Evolutionary conservation across 2,888 invertebrate genomes (phyloP).

Genomic region (Drosophila incognita): DNA sequence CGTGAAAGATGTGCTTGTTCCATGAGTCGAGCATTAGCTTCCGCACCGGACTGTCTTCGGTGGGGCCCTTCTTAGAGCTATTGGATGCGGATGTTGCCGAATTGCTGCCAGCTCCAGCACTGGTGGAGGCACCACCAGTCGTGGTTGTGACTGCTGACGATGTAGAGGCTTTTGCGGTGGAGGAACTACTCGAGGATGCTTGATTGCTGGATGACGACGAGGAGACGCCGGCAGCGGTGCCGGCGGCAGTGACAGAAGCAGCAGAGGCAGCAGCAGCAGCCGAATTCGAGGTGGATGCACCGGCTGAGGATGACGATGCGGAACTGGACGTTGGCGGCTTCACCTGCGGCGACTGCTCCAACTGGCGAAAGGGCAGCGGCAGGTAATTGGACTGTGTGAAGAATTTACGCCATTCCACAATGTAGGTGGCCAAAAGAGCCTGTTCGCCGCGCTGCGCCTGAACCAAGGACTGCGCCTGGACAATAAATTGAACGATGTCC

Average conservation of each 20-base stretch:
- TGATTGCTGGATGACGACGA: conserved; percentile 54
- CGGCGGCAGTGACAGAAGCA: not conserved
- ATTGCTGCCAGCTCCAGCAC: conserved; percentile 54
- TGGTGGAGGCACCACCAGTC: conserved; percentile 21
- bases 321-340: conserved; percentile 85
- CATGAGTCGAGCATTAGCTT: conserved; percentile 99
- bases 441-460: conserved; percentile 97
- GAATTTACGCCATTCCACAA: conserved; percentile 99
- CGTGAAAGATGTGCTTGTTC: conserved; percentile 98
- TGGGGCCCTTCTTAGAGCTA: conserved; percentile 86
- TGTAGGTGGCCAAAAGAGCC: conserved; percentile 97
- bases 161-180: conserved; percentile 51
- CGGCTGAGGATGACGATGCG: conserved; percentile 58
- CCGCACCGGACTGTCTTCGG: conserved; percentile 96
- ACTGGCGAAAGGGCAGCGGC: conserved; percentile 96
- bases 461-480: conserved; percentile 95
- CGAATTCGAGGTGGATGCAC: conserved; percentile 57
- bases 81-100: conserved; percentile 58
- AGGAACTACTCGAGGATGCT: conserved; percentile 61
- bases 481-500: conserved; percentile 97
- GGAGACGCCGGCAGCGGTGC: conserved; percentile 16
- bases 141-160: conserved; percentile 38
- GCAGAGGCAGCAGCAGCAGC: conserved; percentile 16
- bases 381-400: conserved; percentile 98
- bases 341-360: conserved; percentile 93